Percentiles rank a stretch among this genome's conserved stretches.
Evolutionary conservation across 30 jellyfish, hydroid and myxozoan genomes (phyloP).

Genomic region (Aurelia sp.): DNA sequence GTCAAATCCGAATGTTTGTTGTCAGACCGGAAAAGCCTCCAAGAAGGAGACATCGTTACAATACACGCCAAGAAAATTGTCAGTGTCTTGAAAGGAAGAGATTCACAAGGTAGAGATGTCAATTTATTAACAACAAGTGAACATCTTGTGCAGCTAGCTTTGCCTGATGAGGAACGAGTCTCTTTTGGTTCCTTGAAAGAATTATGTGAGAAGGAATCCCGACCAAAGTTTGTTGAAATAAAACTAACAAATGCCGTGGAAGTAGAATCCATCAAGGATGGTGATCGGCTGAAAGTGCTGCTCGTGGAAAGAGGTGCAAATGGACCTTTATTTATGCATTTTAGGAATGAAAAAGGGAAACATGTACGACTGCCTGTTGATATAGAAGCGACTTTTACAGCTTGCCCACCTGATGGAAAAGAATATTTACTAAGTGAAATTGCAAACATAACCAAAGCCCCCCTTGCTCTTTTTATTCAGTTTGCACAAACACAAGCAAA

Average conservation of each 20-base stretch:
- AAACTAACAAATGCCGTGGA: conserved; percentile 19
- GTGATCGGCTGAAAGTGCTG: conserved; percentile 88
- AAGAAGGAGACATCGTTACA: conserved; percentile 68
- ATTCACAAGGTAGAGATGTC: conserved; percentile 66
- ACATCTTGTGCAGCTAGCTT: conserved; percentile 50
- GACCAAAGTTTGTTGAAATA: conserved; percentile 91
- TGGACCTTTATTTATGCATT: conserved; percentile 88
- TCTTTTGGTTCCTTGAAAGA: conserved; percentile 53
- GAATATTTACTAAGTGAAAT: conserved; percentile 56
- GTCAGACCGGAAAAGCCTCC: conserved; percentile 31
- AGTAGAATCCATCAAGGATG: conserved; percentile 47
- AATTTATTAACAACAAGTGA: conserved; percentile 71
- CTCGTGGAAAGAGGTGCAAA: conserved; percentile 76
- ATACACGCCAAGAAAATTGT: conserved; percentile 75
- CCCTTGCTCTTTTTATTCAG: conserved; percentile 47
- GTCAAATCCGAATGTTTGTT: conserved; percentile 35
- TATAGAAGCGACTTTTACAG: conserved; percentile 52
- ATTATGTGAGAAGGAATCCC: conserved; percentile 67
- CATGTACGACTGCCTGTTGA: conserved; percentile 84
- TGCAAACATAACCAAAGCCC: conserved; percentile 62
- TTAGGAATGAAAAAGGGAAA: conserved; percentile 83
- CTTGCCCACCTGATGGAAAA: conserved; percentile 72
- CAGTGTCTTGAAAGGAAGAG: conserved; percentile 73
- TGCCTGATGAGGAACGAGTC: conserved; percentile 69
- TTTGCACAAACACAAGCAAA: conserved; percentile 16